Percentiles rank a stretch among this genome's conserved stretches.
phyloP scores from a whole-genome alignment of 2,797 vertebrate species.

The Hirundo rustica region DNA sequence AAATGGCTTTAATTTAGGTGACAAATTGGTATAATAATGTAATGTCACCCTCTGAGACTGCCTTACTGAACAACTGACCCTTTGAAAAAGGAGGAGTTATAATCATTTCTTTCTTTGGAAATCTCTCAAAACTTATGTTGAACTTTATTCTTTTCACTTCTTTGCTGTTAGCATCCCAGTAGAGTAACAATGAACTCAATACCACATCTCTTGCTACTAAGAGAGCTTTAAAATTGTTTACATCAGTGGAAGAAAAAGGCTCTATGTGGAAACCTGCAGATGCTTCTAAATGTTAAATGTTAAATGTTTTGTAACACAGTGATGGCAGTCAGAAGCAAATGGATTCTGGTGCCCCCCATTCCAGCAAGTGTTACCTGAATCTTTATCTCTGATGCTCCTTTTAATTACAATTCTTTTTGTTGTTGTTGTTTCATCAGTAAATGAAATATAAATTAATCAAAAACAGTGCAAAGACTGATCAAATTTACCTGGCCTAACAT shows the following conservation, averaged over 20 bases:
- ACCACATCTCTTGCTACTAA: neutral
- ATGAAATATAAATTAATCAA: neutral
- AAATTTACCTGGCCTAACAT: neutral
- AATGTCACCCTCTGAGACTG: slow-evolving; percentile 57
- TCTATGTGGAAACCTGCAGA: neutral
- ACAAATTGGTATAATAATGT: slow-evolving; percentile 63
- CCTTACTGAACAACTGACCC: slow-evolving; percentile 43
- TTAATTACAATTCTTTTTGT: neutral
- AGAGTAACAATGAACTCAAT: neutral
- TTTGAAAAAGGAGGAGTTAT: slow-evolving; percentile 33
- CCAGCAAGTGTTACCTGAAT: neutral
- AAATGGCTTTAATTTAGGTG: slow-evolving; percentile 68
- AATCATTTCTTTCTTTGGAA: slow-evolving; percentile 29
- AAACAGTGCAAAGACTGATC: neutral
- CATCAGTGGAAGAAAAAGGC: neutral
- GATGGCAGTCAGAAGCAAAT: neutral
- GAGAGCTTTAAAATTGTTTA: neutral
- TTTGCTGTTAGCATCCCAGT: neutral
- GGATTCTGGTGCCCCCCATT: neutral
- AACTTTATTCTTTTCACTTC: slow-evolving; percentile 28
- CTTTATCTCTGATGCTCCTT: neutral
- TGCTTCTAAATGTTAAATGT: neutral
- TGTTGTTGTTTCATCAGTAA: neutral
- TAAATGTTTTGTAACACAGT: neutral
- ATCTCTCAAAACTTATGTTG: slow-evolving; percentile 37